These are phyloP conservation scores for Lasioglossum oenotherae DNA, from an alignment of 2,888 invertebrate species.

Conservation along the genomic window DNA sequence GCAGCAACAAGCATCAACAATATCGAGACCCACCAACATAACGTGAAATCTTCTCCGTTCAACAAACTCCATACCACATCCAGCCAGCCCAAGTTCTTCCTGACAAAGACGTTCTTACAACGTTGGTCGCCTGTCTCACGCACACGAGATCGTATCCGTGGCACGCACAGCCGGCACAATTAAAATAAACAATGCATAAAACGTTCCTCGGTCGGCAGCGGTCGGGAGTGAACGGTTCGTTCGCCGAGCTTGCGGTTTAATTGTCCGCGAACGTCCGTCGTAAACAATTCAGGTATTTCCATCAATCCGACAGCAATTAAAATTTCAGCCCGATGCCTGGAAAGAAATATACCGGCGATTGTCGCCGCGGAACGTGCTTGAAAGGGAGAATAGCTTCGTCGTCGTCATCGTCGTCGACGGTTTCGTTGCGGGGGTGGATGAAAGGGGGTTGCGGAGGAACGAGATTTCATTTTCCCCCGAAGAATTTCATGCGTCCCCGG, in stretches of 20 bases:
- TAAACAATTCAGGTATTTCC: neutral
- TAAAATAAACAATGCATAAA: neutral
- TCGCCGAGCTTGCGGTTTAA: neutral
- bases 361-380: neutral
- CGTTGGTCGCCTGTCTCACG: neutral
- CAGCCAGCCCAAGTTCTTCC: neutral
- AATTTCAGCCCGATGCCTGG: conserved; percentile 1
- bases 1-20: neutral
- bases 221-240: neutral
- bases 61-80: neutral
- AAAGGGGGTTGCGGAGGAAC: neutral
- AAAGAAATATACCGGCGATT: neutral
- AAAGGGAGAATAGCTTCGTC: conserved; percentile 2
- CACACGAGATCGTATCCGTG: neutral
- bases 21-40: neutral
- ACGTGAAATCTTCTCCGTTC: neutral
- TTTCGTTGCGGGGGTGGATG: too few relatives aligned
- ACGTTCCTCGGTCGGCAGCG: neutral
- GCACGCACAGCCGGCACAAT: neutral
- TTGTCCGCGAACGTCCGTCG: neutral
- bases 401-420: neutral
- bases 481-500: conserved; percentile 31
- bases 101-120: neutral
- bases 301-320: conserved; percentile 24
- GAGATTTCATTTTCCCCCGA: conserved; percentile 31